A percentile compares a stretch with the other conserved stretches of the same genome.
These are phyloP conservation scores for Schizopygopsis malacanthus DNA, from an alignment of 2,797 vertebrate species.

Conservation along the genomic window DNA sequence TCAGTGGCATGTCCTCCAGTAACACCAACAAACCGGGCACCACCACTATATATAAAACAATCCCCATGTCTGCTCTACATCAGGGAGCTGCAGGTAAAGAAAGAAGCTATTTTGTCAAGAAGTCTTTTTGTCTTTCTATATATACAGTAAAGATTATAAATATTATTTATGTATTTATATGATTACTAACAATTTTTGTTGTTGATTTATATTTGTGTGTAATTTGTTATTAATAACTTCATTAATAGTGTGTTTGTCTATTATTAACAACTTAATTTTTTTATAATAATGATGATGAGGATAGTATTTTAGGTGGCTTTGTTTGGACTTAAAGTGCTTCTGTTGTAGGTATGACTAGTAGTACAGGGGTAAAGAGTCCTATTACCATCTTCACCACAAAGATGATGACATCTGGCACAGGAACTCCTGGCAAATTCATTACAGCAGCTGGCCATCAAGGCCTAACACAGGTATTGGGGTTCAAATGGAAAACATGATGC, in stretches of 20 bases:
- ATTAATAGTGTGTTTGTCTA: not conserved
- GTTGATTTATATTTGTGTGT: not conserved
- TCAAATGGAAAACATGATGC: not conserved
- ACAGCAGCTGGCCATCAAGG: constrained; percentile 90
- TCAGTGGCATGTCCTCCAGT: constrained; percentile 89
- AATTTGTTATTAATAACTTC: not conserved
- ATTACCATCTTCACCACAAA: constrained; percentile 94
- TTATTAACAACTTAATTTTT: not conserved
- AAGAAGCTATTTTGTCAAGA: not conserved
- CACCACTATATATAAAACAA: constrained; percentile 91
- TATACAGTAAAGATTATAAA: not conserved
- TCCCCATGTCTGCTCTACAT: constrained; percentile 94
- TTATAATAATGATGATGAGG: not conserved
- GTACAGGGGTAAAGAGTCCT: constrained; percentile 87
- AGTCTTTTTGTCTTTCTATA: not conserved
- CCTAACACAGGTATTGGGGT: constrained; percentile 85
- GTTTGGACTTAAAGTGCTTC: not conserved
- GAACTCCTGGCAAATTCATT: constrained; percentile 91
- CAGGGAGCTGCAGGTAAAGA: constrained; percentile 84
- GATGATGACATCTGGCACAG: constrained; percentile 92
- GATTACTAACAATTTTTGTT: not conserved
- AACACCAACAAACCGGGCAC: constrained; percentile 88
- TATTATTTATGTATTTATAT: not conserved
- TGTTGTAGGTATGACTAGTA: constrained; percentile 85
- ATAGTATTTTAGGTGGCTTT: not conserved